phyloP scores from a whole-genome alignment of 1,140 invertebrate genomes.

The Drosophila hydei region DNA sequence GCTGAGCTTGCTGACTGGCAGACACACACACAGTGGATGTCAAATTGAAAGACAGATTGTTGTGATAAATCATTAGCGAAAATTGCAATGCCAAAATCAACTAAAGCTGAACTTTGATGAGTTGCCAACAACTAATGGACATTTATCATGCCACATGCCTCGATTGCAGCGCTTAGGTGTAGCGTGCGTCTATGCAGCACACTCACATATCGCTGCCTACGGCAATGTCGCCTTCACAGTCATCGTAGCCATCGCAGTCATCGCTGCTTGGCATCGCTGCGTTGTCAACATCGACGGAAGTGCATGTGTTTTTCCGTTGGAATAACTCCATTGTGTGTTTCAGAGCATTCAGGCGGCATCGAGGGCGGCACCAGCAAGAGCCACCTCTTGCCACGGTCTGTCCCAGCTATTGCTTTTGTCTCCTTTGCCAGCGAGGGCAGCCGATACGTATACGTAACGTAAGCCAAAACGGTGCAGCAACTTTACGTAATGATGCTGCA shows the following conservation, averaged over 20 bases:
- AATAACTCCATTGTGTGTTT: slow-evolving; percentile 82
- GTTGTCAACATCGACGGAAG: slow-evolving; percentile 73
- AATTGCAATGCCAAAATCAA: slow-evolving; percentile 23
- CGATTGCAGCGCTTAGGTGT: slow-evolving; percentile 32
- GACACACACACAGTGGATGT: slow-evolving; percentile 2
- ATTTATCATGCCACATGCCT: slow-evolving; percentile 44
- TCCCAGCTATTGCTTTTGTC: slow-evolving; percentile 4
- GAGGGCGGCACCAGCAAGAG: slow-evolving; percentile 39
- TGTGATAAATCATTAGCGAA: slow-evolving; percentile 20
- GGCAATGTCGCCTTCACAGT: slow-evolving; percentile 12
- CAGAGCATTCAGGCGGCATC: slow-evolving; percentile 71
- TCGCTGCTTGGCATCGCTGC: slow-evolving; percentile 18
- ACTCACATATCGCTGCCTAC: slow-evolving; percentile 11
- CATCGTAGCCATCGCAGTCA: slow-evolving; percentile 6
- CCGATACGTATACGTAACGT: slow-evolving; percentile 68
- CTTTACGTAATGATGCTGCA: slow-evolving; percentile 52
- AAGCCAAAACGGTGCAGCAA: slow-evolving; percentile 55
- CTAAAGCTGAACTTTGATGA: slow-evolving; percentile 32
- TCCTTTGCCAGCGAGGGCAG: slow-evolving; percentile 48
- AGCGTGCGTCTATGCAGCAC: slow-evolving; percentile 13
- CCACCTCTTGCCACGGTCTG: neutral
- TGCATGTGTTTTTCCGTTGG: slow-evolving; percentile 82
- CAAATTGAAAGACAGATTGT: slow-evolving; percentile 14
- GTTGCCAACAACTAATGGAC: slow-evolving; percentile 33
- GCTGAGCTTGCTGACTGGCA: neutral